Evolutionary conservation across 2,113 vertebrate species (phyloP).

Genomic region (Camelus bactrianus): DNA sequence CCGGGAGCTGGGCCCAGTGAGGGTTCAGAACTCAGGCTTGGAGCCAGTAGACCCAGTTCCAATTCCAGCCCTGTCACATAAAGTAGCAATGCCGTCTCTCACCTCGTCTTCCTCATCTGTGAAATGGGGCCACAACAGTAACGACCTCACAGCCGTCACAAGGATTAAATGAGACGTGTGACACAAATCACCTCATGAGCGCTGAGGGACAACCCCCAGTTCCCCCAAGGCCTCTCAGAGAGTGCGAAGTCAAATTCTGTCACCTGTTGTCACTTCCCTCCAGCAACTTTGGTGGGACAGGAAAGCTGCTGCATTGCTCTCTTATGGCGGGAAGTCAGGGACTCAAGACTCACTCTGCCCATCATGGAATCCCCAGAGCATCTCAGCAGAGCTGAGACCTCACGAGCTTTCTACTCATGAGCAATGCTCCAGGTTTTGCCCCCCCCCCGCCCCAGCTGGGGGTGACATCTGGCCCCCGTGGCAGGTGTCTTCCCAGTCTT

Average conservation of each 20-base stretch:
- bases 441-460: too few relatives aligned
- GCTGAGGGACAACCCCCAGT: accelerated
- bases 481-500: too few relatives aligned
- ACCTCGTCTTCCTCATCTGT: neutral
- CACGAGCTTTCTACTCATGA: neutral
- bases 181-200: accelerated
- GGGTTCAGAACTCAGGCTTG: neutral
- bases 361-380: too few relatives aligned
- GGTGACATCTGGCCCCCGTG: accelerated
- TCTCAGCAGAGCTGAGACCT: neutral
- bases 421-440: neutral
- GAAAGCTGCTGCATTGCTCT: accelerated
- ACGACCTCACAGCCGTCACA: accelerated
- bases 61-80: accelerated
- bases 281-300: neutral
- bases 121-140: neutral
- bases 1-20: accelerated
- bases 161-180: neutral
- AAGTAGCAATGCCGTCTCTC: neutral
- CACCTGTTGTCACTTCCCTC: neutral
- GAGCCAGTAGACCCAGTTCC: neutral
- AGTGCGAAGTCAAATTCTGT: accelerated
- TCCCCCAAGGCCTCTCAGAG: accelerated
- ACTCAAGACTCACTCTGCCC: accelerated
- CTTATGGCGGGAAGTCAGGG: neutral